A percentile compares a stretch with the other conserved stretches of the same genome.
Conservation (phyloP, 2,888 invertebrate species). For the Eilema griseolum region DNA sequence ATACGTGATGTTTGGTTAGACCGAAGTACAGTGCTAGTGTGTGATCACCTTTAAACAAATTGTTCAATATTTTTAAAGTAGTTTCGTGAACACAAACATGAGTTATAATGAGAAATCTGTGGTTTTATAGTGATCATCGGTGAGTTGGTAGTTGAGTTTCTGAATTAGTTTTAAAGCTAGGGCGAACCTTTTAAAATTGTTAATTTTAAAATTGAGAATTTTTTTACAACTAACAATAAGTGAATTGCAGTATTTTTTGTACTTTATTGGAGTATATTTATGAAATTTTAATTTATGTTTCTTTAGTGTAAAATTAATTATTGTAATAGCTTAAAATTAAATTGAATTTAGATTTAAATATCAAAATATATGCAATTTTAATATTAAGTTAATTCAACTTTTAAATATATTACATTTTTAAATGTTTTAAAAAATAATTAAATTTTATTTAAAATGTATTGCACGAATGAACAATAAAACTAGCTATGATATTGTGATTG, state of each 20-base stretch:
- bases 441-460: background rate
- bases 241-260: background rate
- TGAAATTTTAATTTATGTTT: background rate
- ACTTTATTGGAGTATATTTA: background rate
- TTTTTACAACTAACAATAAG: background rate
- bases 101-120: constrained; percentile 76
- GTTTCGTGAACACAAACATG: constrained; percentile 57
- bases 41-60: constrained; percentile 49
- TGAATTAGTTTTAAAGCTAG: background rate
- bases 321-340: background rate
- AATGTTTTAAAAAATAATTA: background rate
- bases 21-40: constrained; percentile 71
- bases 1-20: constrained; percentile 67
- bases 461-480: background rate
- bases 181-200: background rate
- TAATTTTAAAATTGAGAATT: background rate
- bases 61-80: constrained; percentile 39
- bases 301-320: background rate
- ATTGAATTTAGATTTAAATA: background rate
- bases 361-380: background rate
- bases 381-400: background rate
- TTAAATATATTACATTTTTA: too few species aligned
- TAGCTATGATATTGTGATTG: background rate
- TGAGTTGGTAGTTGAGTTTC: constrained; percentile 59
- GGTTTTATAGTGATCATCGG: constrained; percentile 85